Base-by-base conservation (phyloP, 2,888 invertebrate genomes). In the Scelioninae gen. 1 region DNA sequence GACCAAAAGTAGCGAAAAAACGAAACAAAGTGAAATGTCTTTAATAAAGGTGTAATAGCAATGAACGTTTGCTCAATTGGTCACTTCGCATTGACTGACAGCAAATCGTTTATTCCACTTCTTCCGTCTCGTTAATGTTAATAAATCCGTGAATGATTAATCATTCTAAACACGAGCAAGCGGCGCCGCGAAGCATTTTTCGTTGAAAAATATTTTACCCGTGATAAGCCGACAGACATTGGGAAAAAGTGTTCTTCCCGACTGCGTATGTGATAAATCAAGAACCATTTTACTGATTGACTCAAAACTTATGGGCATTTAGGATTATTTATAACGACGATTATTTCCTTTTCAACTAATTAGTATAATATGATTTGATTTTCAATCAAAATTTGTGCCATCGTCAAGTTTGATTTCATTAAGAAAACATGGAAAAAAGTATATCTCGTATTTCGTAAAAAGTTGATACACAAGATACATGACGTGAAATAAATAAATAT, bases 241-340 rank as follows among this genome's bases (percentile, higher is more conserved):
- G 40, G 60, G 31, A 71, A 58, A 60, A 71, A 60, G 60, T 29
- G 58, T 43, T 51, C 71, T 49, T 40, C 51, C 71, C 15, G 16
- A 49, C 45, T 47, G 60, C 60, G 51, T 40, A 51, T n/a, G 38
- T 60, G 34, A 71, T 60, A 71, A 71, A 71, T 71, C 71, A 71
- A 60, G 9, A 51, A 13, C 71, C 71, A 71, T 71, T 71, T 60
- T 23, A n/a, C 60, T 49, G 58, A 71, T 71, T 71, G 71, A 71
- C 60, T 71, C 38, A 11, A 60, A 71, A 71, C 71, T 60, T 60
- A 71, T 51, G 60, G 60, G 8, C 47, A 56, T 51, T 60, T 49
- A 16, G 49, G 11, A 38, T 60, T 60, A 38, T 71, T 29, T 13
- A 9, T 31, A 40, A 38, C 49, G 8, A 40, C 8, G 8, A n/a